Percentiles rank a stretch among this genome's conserved stretches.
Evolutionary conservation across 2,797 vertebrate species (phyloP).

Genomic region (Schizopygopsis malacanthus): DNA sequence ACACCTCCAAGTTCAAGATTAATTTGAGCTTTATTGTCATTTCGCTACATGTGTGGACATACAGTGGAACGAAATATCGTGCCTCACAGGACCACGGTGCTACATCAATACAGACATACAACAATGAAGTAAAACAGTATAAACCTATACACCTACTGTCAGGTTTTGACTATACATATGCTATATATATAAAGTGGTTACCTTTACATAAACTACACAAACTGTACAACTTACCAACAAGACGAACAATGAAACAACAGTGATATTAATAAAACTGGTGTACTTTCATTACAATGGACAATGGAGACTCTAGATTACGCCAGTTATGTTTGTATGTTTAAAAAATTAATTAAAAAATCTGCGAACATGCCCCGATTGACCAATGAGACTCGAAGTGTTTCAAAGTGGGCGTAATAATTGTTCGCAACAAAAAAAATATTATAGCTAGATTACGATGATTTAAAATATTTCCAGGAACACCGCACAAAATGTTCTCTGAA

Average conservation of each 20-base stretch:
- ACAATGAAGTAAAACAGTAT: too few species aligned
- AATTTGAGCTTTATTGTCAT: too few species aligned
- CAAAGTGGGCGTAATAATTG: background rate
- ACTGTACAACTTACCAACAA: background rate
- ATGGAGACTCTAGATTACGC: background rate
- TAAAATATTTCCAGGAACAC: background rate
- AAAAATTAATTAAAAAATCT: background rate
- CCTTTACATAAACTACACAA: too few species aligned
- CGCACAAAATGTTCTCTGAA: background rate
- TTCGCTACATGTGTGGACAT: too few species aligned
- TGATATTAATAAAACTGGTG: background rate
- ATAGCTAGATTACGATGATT: background rate
- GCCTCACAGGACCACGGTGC: too few species aligned
- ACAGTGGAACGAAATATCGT: too few species aligned
- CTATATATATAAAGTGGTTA: too few species aligned
- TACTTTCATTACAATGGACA: background rate
- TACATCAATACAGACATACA: too few species aligned
- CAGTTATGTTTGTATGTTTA: background rate
- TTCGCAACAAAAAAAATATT: background rate
- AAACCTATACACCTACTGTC: too few species aligned
- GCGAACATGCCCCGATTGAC: background rate
- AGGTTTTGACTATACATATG: too few species aligned
- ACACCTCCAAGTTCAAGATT: background rate
- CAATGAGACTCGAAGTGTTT: background rate
- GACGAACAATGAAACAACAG: background rate